A percentile compares a stretch with the other conserved stretches of the same genome.
Conservation (phyloP, 1,140 invertebrate genomes). For the Brachionus manjavacas region DNA sequence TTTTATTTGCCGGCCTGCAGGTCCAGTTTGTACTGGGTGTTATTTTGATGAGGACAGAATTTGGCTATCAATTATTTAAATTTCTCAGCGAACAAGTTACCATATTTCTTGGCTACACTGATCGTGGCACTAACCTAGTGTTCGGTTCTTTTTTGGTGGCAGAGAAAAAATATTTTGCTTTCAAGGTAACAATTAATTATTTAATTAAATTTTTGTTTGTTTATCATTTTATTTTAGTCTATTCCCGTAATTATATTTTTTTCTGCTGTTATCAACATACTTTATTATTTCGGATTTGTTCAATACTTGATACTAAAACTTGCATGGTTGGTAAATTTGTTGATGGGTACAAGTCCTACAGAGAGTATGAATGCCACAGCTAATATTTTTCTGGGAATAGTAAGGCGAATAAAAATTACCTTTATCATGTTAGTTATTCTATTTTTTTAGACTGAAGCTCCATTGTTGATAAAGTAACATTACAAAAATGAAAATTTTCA, state of each 20-base stretch:
- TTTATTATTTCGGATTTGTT: constrained; percentile 81
- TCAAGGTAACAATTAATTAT: background rate
- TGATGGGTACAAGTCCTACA: constrained; percentile 38
- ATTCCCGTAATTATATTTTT: constrained; percentile 84
- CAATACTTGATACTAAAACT: constrained; percentile 75
- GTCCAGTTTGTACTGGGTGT: constrained; percentile 79
- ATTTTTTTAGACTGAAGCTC: constrained; percentile 18
- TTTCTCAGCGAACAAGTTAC: constrained; percentile 68
- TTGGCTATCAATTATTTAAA: constrained; percentile 69
- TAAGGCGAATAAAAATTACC: background rate
- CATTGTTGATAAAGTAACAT: constrained; percentile 6
- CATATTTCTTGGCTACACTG: constrained; percentile 70
- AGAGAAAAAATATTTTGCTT: background rate
- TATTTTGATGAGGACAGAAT: constrained; percentile 73
- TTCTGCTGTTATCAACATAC: constrained; percentile 75
- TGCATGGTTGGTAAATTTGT: constrained; percentile 59
- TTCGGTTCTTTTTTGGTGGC: constrained; percentile 62
- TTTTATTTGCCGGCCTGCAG: constrained; percentile 62
- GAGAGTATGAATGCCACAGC: constrained; percentile 49
- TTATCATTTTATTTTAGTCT: constrained; percentile 60
- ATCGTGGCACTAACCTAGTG: constrained; percentile 56
- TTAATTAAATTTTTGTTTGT: background rate
- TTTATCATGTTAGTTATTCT: background rate
- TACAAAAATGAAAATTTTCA: background rate
- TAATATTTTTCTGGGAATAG: constrained; percentile 55